Percentiles rank a stretch among this genome's conserved stretches.
These are phyloP conservation scores for Eurystomus glaucurus DNA, from an alignment of 2,797 vertebrate genomes.

Conservation along the genomic window DNA sequence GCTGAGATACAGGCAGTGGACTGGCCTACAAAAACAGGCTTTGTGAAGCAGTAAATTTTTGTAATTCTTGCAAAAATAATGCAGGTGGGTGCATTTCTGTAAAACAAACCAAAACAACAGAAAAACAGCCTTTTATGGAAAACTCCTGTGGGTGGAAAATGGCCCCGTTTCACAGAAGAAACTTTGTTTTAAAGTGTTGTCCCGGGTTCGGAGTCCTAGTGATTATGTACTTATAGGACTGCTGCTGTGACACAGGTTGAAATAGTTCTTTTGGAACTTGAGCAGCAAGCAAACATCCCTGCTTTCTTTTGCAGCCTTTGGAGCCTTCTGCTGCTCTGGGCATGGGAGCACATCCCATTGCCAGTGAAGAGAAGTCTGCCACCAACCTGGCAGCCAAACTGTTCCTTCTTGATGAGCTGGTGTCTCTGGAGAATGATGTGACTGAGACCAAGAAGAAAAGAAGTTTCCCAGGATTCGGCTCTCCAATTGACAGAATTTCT, in stretches of 20 bases:
- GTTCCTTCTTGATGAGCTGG: constrained; percentile 83
- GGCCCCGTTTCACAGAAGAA: not conserved
- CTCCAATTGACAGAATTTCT: constrained; percentile 91
- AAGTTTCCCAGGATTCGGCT: constrained; percentile 89
- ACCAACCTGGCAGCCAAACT: constrained; percentile 82
- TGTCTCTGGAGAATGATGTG: constrained; percentile 90
- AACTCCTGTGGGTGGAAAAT: not conserved
- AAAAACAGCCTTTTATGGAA: not conserved
- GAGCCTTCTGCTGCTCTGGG: constrained; percentile 52
- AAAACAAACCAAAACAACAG: not conserved
- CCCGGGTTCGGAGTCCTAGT: not conserved
- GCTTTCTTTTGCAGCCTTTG: constrained; percentile 64
- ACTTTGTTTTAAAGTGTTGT: not conserved
- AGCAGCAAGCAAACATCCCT: not conserved
- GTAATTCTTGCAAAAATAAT: not conserved
- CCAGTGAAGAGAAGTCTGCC: constrained; percentile 78
- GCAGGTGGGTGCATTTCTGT: not conserved
- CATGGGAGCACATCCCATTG: not conserved
- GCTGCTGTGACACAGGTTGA: not conserved
- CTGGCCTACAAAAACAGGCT: not conserved
- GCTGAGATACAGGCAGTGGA: not conserved
- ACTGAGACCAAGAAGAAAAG: constrained; percentile 93
- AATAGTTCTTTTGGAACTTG: not conserved
- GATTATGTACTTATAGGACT: not conserved
- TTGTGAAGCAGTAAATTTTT: not conserved